Base-by-base conservation (phyloP, 2,888 invertebrate species). In the Periphyllus acericola region DNA sequence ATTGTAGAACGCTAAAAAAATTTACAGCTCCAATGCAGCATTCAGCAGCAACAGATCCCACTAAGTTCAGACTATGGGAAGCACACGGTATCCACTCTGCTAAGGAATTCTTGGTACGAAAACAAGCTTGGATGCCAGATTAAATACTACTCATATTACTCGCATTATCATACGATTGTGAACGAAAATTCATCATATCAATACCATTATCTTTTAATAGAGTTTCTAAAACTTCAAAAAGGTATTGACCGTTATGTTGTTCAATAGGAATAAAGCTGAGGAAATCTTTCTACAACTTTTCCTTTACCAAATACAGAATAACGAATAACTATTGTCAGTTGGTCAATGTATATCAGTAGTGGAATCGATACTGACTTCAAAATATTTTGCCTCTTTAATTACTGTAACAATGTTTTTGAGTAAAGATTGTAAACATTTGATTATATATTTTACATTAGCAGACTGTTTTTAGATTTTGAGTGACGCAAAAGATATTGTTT, bases 191-290 rank as follows among this genome's bases (percentile, higher is more conserved):
- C 32, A 11, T 19, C 32, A 74, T 74, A 32, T 74, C 34, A 74
- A 74, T 74, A 74, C 32, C 32, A 34, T 74, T 74, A 36, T 74
- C 74, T 32, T 74, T 21, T 32, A 74, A 32, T n/a, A 11, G 34
- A 34, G n/a, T 34, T 32, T 74, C 32, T 74, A 36, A 74, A 32
- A 74, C 36, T 34, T 74, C 32, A 74, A 36, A 74, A 74, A 74
- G 34, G 32, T 74, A 74, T 74, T 74, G n/a, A 74, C 74, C 71
- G 19, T 71, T n/a, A 71, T 71, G 71, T 32, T 71, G n/a, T 71
- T 71, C 71, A 25, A 71, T 71, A 71, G 71, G 71, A 71, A 71
- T 32, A 71, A 71, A 71, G 71, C 71, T 11, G n/a, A n/a, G 71
- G 21, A n/a, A 71, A 71, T n/a, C 71, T n/a, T 25, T 71, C 71